Evolutionary conservation across 2,797 vertebrate genomes (phyloP).

Genomic region (Gymnodraco acuticeps): DNA sequence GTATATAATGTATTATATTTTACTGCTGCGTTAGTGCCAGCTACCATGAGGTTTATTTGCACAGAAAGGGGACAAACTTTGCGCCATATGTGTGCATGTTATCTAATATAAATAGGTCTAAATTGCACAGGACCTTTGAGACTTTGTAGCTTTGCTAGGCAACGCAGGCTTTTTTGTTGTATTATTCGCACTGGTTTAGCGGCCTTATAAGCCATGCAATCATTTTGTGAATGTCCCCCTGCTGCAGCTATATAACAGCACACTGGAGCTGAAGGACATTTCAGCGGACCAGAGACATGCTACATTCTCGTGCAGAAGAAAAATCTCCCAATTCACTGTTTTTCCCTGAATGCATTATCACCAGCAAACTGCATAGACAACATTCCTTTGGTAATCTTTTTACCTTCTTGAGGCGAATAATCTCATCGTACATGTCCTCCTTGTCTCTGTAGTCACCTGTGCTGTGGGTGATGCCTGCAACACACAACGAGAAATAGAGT

Average conservation of each 20-base stretch:
- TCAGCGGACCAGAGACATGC: neutral
- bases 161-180: too few relatives aligned
- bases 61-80: too few relatives aligned
- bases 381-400: neutral
- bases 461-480: slow-evolving; percentile 85
- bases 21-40: too few relatives aligned
- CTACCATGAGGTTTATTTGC: too few relatives aligned
- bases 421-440: slow-evolving; percentile 96
- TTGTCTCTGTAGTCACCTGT: slow-evolving; percentile 88
- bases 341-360: neutral
- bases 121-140: too few relatives aligned
- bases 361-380: neutral
- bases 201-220: too few relatives aligned
- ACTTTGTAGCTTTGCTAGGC: too few relatives aligned
- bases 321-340: neutral
- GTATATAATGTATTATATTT: too few relatives aligned
- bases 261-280: slow-evolving; percentile 1
- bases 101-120: too few relatives aligned
- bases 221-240: too few relatives aligned
- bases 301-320: neutral
- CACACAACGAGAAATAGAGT: neutral
- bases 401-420: slow-evolving; percentile 95
- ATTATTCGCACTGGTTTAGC: too few relatives aligned
- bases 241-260: neutral
- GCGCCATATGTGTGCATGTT: too few relatives aligned